Base-by-base conservation (phyloP, 1,140 invertebrate genomes). In the Caenorhabditis latens region DNA sequence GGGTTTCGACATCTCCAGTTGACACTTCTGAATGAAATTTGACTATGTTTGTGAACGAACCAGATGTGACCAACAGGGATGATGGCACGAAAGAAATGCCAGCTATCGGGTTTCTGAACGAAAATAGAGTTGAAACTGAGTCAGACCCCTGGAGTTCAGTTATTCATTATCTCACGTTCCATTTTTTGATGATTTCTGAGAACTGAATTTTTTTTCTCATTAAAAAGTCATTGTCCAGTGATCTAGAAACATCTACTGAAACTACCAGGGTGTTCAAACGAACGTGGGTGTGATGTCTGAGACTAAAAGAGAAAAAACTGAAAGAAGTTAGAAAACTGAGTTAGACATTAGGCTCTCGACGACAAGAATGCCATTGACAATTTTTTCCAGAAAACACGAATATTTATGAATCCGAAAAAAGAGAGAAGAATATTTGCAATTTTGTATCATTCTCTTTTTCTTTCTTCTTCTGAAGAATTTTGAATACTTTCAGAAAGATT, bases 41-140 rank as follows among this genome's bases (percentile, higher is more conserved):
- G 71, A 79, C 71, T 79, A 79, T 79, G 65, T 79, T 50, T 50
- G 71, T 16, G 71, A 79, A 79, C 71, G 71, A 79, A 79, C 71
- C 71, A 79, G 46, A 79, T 79, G 71, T 79, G 43, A 50, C 71
- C 71, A 63, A 58, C 55, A 58, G 16, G 65, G 43, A 71, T 79
- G 71, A 79, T 79, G 71, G 46, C 19, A 50, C n/a, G 13, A 46
- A 48, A 63, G 24, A 58, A 58, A 58, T 58, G 16, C 65, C 65
- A 50, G 21, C 61, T 79, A 79, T 79, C 46, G 21, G 19, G 71
- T 79, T 79, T 79, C 71, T 1, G n/a, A 79, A 48, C 71, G 24
- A 79, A 79, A 79, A 79, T 79, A 50, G 46, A 79, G 46, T 32
- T 63, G 61, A 40, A 63, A 63, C 11, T 63, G 61, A 63, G 21